Conservation (phyloP, 2,888 invertebrate species). For the Ligdia adustata region DNA sequence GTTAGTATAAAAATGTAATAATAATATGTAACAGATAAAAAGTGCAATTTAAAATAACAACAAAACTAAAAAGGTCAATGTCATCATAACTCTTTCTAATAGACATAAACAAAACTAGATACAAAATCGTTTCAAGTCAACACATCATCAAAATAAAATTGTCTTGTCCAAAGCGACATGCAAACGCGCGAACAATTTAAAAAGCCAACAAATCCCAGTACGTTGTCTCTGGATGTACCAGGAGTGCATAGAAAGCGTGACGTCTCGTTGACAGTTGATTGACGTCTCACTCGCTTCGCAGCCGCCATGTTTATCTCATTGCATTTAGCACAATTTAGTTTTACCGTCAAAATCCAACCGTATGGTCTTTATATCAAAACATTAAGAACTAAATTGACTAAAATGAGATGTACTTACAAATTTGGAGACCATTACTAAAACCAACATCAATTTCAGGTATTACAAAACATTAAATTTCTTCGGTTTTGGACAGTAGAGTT, state of each 20-base stretch:
- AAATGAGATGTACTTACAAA: too few relatives aligned
- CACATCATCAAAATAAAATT: constrained; percentile 45
- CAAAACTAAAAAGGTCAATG: constrained; percentile 1
- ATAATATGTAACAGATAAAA: too few relatives aligned
- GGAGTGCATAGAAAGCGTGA: constrained; percentile 74
- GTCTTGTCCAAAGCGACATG: constrained; percentile 41
- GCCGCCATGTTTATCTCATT: constrained; percentile 79
- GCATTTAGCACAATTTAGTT: constrained; percentile 45
- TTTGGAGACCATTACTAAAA: constrained; percentile 16
- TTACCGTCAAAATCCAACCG: constrained; percentile 29
- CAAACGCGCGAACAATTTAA: constrained; percentile 48
- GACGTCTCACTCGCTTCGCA: constrained; percentile 78
- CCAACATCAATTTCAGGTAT: constrained; percentile 5
- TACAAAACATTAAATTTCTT: too few relatives aligned
- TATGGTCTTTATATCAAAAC: too few relatives aligned
- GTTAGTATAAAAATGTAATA: too few relatives aligned
- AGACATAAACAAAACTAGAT: constrained; percentile 39
- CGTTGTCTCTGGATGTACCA: constrained; percentile 68
- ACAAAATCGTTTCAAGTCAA: constrained; percentile 43
- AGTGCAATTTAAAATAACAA: too few relatives aligned
- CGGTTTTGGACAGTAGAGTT: constrained; percentile 26
- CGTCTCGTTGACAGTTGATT: constrained; percentile 79
- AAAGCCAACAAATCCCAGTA: constrained; percentile 57
- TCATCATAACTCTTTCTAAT: constrained; percentile 5
- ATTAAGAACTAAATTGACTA: too few relatives aligned